phyloP scores from a whole-genome alignment of 2,797 vertebrate genomes.

The Merluccius polli region DNA sequence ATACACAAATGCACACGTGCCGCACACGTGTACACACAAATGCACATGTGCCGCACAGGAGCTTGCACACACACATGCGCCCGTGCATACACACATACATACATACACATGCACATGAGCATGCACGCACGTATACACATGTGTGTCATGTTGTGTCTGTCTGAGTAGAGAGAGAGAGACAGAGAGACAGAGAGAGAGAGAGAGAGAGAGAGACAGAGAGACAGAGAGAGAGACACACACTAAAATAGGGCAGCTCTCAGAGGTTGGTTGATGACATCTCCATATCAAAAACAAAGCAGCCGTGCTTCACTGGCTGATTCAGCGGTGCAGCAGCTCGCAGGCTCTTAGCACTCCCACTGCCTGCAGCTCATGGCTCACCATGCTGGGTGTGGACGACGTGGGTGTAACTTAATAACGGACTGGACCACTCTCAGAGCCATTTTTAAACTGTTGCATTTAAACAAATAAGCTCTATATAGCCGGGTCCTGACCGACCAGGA shows the following conservation, averaged over 20 bases:
- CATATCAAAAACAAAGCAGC: background rate
- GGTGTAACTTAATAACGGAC: slow-evolving; percentile 66
- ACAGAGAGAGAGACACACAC: background rate
- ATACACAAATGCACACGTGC: no score
- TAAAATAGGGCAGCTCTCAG: background rate
- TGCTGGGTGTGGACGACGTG: slow-evolving; percentile 66
- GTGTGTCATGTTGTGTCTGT: background rate
- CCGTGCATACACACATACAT: background rate
- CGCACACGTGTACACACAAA: background rate
- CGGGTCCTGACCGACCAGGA: slow-evolving; percentile 32
- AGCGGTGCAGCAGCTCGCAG: slow-evolving; percentile 27
- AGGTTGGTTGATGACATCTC: background rate
- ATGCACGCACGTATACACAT: background rate
- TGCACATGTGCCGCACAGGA: background rate
- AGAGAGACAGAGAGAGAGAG: background rate
- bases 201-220: background rate
- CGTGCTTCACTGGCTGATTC: background rate
- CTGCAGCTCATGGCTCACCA: slow-evolving; percentile 40
- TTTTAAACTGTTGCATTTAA: slow-evolving; percentile 50
- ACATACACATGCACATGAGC: background rate
- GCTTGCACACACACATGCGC: background rate
- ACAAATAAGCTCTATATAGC: slow-evolving; percentile 41
- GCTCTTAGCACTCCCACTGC: slow-evolving; percentile 37
- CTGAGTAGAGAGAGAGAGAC: background rate
- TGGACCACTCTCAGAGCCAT: slow-evolving; percentile 59